These are phyloP conservation scores for Ptiloglossa arizonensis DNA, from an alignment of 1,140 invertebrate genomes.

Conservation along the genomic window DNA sequence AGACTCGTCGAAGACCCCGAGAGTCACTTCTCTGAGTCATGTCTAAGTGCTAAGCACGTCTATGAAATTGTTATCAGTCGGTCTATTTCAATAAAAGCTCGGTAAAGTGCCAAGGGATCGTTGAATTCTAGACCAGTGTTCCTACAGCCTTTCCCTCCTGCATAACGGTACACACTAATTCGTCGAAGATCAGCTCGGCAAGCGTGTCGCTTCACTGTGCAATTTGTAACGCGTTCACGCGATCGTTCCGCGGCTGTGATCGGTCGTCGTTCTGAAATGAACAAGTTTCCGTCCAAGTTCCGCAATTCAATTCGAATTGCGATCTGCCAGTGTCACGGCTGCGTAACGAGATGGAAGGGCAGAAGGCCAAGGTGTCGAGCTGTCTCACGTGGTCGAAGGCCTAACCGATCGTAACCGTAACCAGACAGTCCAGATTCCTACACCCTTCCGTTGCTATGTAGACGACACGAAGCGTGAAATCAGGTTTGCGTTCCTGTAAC, in stretches of 20 bases:
- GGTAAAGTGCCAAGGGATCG: no score
- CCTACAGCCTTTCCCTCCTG: no score
- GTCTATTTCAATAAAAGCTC: no score
- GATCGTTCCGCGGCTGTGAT: slow-evolving; percentile 1
- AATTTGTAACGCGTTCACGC: not conserved
- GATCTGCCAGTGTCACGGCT: slow-evolving; percentile 40
- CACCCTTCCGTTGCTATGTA: slow-evolving; percentile 64
- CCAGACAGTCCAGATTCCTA: slow-evolving; percentile 70
- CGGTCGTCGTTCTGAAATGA: not conserved
- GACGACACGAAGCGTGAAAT: slow-evolving; percentile 72
- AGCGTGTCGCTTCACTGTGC: not conserved
- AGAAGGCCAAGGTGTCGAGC: slow-evolving; percentile 65
- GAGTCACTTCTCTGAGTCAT: no score
- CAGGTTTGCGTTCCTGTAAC: slow-evolving; percentile 68
- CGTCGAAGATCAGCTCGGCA: not conserved
- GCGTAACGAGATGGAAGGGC: slow-evolving; percentile 56
- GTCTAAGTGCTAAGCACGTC: no score
- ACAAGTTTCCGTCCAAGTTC: slow-evolving; percentile 5
- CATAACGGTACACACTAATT: not conserved
- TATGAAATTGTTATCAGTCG: no score
- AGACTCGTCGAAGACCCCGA: no score
- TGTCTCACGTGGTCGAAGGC: slow-evolving; percentile 60
- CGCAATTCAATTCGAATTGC: slow-evolving; percentile 47
- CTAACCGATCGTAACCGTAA: slow-evolving; percentile 66
- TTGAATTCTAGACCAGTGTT: no score